Evolutionary conservation across 2,797 vertebrate species (phyloP).

Genomic region (Chaetophractus vellerosus): DNA sequence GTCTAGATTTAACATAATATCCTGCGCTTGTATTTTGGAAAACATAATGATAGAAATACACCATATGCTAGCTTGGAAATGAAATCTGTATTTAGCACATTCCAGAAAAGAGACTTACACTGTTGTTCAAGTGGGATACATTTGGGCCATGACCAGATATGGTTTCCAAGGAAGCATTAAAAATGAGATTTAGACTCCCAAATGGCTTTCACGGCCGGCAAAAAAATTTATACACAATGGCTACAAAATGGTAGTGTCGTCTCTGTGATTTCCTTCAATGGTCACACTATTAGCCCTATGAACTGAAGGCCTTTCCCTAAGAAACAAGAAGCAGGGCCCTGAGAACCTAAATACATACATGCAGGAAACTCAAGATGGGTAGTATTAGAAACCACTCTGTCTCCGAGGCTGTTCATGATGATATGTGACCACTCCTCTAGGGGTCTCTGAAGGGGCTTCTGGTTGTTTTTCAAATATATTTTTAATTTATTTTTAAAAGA

Average conservation of each 20-base stretch:
- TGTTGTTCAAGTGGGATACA: neutral
- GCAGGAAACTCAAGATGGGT: neutral
- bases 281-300: neutral
- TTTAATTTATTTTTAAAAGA: no score
- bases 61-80: neutral
- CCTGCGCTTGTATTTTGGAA: neutral
- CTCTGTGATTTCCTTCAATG: neutral
- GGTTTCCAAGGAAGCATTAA: constrained; percentile 27
- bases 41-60: neutral
- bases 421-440: neutral
- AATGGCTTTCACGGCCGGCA: fast-evolving
- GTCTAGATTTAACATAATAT: neutral
- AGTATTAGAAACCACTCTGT: neutral
- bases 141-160: neutral
- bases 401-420: neutral
- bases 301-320: neutral
- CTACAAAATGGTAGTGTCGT: fast-evolving
- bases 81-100: neutral
- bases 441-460: neutral
- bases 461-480: neutral
- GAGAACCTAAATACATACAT: neutral
- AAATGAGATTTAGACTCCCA: neutral
- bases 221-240: fast-evolving
- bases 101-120: neutral
- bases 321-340: neutral